These are phyloP conservation scores for Zele albiditarsus DNA, from an alignment of 2,888 invertebrate genomes.

Conservation along the genomic window DNA sequence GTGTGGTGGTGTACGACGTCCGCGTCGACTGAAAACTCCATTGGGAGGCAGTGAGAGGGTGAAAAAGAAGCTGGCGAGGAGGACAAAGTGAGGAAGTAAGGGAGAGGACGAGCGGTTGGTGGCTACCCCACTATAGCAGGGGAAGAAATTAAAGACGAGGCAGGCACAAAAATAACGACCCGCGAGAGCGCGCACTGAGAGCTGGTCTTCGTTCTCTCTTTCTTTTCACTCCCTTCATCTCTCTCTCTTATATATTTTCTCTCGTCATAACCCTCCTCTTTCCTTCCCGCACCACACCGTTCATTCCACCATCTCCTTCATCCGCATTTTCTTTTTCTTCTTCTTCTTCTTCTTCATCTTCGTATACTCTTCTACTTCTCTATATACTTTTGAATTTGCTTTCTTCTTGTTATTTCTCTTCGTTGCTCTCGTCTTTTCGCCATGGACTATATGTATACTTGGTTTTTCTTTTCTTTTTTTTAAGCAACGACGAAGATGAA, in stretches of 20 bases:
- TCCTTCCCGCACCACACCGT: conserved; percentile 1
- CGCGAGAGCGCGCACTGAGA: conserved; percentile 56
- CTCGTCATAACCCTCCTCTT: conserved; percentile 33
- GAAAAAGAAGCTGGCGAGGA: conserved; percentile 36
- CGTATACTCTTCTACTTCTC: conserved; percentile 35
- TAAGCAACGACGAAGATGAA: conserved; percentile 57
- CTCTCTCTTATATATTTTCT: conserved; percentile 34
- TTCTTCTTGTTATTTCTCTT: conserved; percentile 28
- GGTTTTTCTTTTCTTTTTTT: conserved; percentile 39
- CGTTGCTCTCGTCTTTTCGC: conserved; percentile 27
- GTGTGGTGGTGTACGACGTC: conserved; percentile 30
- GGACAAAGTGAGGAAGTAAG: conserved; percentile 43
- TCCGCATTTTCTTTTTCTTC: conserved; percentile 33
- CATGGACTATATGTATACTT: conserved; percentile 29
- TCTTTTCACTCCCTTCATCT: conserved; percentile 21
- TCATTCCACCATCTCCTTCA: conserved; percentile 35
- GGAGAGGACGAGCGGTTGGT: conserved; percentile 41
- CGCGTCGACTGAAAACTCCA: conserved; percentile 17
- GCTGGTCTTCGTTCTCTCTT: conserved; percentile 37
- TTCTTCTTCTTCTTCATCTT: conserved; percentile 32
- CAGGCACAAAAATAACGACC: conserved; percentile 73
- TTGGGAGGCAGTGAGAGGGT: conserved; percentile 24
- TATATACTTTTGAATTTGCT: conserved; percentile 30
- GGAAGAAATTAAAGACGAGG: conserved; percentile 73
- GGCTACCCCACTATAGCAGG: conserved; percentile 49